Percentiles rank a stretch among this genome's conserved stretches.
Evolutionary conservation across 2,113 vertebrate genomes (phyloP).

Genomic region (Percina caprodes): DNA sequence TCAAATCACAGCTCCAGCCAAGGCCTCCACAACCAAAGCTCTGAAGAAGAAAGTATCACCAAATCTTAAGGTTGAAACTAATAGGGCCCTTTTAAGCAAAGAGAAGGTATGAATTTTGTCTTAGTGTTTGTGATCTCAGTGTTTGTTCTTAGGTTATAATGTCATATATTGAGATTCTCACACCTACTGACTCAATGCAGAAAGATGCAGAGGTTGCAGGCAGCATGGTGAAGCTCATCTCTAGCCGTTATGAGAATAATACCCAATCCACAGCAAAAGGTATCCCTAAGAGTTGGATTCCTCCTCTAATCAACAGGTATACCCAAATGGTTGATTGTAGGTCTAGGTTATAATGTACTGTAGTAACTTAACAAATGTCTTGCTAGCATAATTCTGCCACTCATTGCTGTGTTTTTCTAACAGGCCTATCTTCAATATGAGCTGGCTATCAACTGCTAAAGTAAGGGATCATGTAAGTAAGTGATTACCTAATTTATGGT

Average conservation of each 20-base stretch:
- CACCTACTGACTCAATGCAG: slow-evolving; percentile 35
- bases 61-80: not conserved
- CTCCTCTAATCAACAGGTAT: slow-evolving; percentile 62
- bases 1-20: slow-evolving; percentile 24
- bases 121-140: not conserved
- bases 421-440: slow-evolving; percentile 72
- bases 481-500: slow-evolving; percentile 29
- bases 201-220: slow-evolving; percentile 62
- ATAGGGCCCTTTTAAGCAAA: slow-evolving; percentile 35
- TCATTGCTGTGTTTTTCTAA: slow-evolving; percentile 25
- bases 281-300: not conserved
- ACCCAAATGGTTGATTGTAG: not conserved
- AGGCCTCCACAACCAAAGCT: slow-evolving; percentile 36
- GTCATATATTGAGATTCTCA: not conserved
- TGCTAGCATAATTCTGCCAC: not conserved
- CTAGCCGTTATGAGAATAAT: slow-evolving; percentile 69
- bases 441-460: slow-evolving; percentile 54
- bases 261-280: slow-evolving; percentile 28
- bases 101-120: slow-evolving; percentile 58
- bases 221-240: slow-evolving; percentile 78
- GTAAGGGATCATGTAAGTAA: slow-evolving; percentile 78
- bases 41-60: slow-evolving; percentile 13
- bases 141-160: not conserved
- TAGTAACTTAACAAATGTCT: not conserved
- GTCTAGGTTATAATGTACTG: not conserved